Evolutionary conservation across 2,888 invertebrate species (phyloP), one percentile per base, ranked within the genome.

Genomic region (Saturnia japonica): DNA sequence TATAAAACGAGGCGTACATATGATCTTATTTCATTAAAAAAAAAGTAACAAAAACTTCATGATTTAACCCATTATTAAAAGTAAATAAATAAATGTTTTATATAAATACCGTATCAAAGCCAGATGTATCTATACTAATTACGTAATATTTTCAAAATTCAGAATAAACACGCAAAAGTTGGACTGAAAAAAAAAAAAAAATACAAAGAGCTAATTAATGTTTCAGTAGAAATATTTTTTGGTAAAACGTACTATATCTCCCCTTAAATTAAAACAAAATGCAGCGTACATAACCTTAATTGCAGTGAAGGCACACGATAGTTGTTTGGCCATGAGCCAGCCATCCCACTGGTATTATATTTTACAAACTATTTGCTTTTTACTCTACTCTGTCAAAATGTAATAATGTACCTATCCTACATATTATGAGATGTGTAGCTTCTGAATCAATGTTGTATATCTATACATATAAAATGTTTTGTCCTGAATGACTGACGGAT

Each of bases 361-460:
- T 57, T 57, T 57, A 57, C 25, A 25, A 25, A 25, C 57, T 57
- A 57, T 57, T 57, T 57, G 57, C 57, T 57, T 57, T 57, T 57
- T 57, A 14, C 25, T 57, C 57, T 11, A 25, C 12, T 57, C 25
- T 57, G 25, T 57, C 12, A 57, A 57, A 57, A 57, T 25, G 28
- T 25, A 4, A 57, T 25, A 57, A 57, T 14, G 25, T 57, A 57
- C 9, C 6, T 51, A 42, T 7, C n/a, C n/a, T 45, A 57, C 11
- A 57, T 57, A n/a, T n/a, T n/a, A 57, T 57, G 14, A 25, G 25
- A 4, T 54, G n/a, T 8, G 11, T 57, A 57, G 8, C 25, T 57
- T 28, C n/a, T 64, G 42, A 34, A 43, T 22, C n/a, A 40, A 9
- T 54, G 1, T 47, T 47, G 14, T 47, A 1, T 7, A 3, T 51